These are phyloP conservation scores for Panurus biarmicus DNA, from an alignment of 2,113 vertebrate genomes.

Conservation along the genomic window DNA sequence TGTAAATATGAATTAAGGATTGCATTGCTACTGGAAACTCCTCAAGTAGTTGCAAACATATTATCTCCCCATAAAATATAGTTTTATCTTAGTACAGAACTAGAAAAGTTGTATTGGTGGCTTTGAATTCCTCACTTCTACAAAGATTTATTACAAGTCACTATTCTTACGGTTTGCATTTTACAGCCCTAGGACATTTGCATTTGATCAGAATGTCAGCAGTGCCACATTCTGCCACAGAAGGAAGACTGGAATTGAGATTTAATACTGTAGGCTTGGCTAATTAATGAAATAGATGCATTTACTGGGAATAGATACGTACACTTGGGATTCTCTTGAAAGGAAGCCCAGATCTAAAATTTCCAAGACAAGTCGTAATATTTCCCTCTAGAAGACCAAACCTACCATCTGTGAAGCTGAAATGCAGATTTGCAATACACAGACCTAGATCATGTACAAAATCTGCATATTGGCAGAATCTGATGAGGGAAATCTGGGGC, in stretches of 20 bases:
- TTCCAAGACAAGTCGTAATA: neutral
- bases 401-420: neutral
- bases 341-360: neutral
- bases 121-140: neutral
- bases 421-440: neutral
- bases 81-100: neutral
- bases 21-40: neutral
- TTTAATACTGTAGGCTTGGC: neutral
- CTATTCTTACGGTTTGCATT: neutral
- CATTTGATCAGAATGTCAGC: neutral
- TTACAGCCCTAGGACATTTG: neutral
- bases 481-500: neutral
- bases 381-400: neutral
- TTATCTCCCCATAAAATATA: neutral
- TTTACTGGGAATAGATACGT: neutral
- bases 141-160: neutral
- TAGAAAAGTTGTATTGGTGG: neutral
- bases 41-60: neutral
- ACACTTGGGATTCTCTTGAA: neutral
- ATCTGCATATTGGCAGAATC: neutral
- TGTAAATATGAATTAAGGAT: neutral
- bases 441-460: neutral
- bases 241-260: neutral
- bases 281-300: neutral
- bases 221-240: neutral